These are phyloP conservation scores for Monodelphis domestica DNA, from an alignment of 2,797 vertebrate genomes.

Conservation along the genomic window DNA sequence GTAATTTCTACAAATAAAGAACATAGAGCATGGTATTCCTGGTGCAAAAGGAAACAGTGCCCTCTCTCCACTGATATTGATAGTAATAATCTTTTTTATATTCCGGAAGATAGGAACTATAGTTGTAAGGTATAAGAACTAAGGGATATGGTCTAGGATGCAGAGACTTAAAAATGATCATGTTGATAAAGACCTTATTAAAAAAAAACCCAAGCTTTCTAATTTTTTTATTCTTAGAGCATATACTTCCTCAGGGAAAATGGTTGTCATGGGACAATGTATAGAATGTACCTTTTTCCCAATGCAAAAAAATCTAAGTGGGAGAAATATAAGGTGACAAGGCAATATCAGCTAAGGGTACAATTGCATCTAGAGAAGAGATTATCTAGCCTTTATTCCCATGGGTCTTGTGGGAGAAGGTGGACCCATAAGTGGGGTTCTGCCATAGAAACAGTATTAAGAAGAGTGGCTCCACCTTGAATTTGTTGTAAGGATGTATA, in stretches of 20 bases:
- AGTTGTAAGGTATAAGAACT: background rate
- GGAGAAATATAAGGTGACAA: background rate
- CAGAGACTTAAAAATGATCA: background rate
- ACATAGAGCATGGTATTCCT: background rate
- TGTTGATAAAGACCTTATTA: background rate
- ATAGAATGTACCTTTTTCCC: too few species aligned
- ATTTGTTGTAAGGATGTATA: background rate
- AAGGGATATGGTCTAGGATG: background rate
- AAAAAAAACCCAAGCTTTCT: background rate
- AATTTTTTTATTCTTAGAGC: background rate
- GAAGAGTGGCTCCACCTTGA: background rate
- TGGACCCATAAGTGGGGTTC: background rate
- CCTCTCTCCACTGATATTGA: background rate
- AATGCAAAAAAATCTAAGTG: background rate
- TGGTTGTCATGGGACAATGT: too few species aligned
- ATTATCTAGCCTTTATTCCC: background rate
- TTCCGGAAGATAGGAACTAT: background rate
- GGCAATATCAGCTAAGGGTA: background rate
- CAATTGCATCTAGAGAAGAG: background rate
- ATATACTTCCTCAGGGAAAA: too few species aligned
- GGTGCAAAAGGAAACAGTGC: background rate
- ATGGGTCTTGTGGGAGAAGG: background rate
- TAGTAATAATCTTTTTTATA: conserved; percentile 14
- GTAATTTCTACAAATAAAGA: conserved; percentile 11
- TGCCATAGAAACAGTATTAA: background rate